Evolutionary conservation across 2,113 vertebrate species (phyloP), one percentile per base, ranked within the genome.

Genomic region (Microtus oregoni): DNA sequence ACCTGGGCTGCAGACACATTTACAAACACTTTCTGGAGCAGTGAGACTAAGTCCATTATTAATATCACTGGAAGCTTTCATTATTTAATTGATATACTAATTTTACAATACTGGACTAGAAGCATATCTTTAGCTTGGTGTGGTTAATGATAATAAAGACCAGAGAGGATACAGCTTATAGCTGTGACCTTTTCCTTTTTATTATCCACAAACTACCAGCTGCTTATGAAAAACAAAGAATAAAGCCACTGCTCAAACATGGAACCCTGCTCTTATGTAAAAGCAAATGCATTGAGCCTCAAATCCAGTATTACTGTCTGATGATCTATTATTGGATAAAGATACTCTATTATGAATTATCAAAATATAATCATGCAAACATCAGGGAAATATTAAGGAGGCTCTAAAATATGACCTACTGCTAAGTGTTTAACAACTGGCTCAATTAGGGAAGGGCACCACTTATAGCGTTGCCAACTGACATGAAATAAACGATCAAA

Each of bases 271-370:
- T 89, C 58, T 94, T 79, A 28, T 30, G 17, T 90, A 76, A 96
- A 96, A 97, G n/a, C 32, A 90, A 85, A 86, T 38, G 41, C 73
- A 76, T 50, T 26, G 68, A 92, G 94, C 94, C 78, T 92, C 41
- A 88, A 96, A 89, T 92, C 50, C 17, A 82, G 0, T 73, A 50
- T 63, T 55, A 86, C 41, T 94, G 68, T 12, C 20, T 68, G 61
- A 81, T 35, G 79, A 35, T 32, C 28, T 77, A 24, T 76, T n/a
- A 93, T 72, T 8, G 72, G 91, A 35, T 8, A 17, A 61, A 14
- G n/a, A 24, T 68, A 90, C 14, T 81, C 94, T 87, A 58, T 82
- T 76, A 38, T 52, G 89, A 94, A 44, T 76, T 90, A 95, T 85
- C 9, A 35, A 88, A 86, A 70, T 79, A 94, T 55, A 93, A 61